Evolutionary conservation across 2,797 vertebrate genomes (phyloP), one percentile per base, ranked within the genome.

Genomic region (Mustela erminea): DNA sequence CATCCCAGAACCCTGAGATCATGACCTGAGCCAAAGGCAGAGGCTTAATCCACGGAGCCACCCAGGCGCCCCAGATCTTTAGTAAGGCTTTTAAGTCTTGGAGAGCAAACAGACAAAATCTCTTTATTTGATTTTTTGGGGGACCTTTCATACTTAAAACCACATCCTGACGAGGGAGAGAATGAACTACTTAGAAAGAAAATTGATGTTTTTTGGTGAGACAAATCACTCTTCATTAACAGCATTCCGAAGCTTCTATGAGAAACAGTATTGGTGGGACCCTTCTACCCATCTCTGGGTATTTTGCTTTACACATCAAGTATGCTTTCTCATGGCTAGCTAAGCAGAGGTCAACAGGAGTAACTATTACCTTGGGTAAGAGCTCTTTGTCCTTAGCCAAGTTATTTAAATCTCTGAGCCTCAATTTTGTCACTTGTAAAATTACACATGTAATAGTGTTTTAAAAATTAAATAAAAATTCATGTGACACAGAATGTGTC

Each of bases 391-490:
- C n/a, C 25, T 94, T 41, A 82, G 46, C 18, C 74, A 58, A 60
- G 7, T 86, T 77, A 60, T 56, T 90, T 75, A 85, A 64, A 43
- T 66, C 41, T 62, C 27, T 27, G 58, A 54, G 64, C 4, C 43
- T 94, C 11, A 17, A 5, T 66, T 77, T 74, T 84, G 27, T 46
- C 46, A 58, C 23, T 72, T 87, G 89, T 38, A 52, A 95, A 29
- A 38, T 87, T 52, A 68, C 4, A 82, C 35, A 5, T 66, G 21
- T 68, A 38, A 43, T n/a, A 35, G 20, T 56, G 15, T 91, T 87
- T 92, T 46, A 49, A 97, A 92, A 84, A 74, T 81, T 52, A 74
- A 75, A 66, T 43, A 15, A 62, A 92, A 93, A 70, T 78, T 52
- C 80, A 77, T 7, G 5, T 32, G 49, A 54, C 75, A 58, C 0